Base-by-base conservation (phyloP, 35 echinoderm and acorn worm species). In the Ophiothrix spiculata region DNA sequence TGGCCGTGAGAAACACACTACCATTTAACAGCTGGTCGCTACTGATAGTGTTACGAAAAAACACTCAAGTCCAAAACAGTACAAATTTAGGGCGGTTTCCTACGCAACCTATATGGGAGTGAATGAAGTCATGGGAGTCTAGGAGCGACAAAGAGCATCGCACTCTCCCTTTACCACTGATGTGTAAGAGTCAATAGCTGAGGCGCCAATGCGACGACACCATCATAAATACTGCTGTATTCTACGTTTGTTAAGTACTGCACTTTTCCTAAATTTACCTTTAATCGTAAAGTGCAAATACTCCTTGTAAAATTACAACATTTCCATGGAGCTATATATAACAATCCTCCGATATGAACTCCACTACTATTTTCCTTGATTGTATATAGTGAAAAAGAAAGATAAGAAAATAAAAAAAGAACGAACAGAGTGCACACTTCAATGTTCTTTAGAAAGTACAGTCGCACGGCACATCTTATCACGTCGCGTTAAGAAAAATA, bases 111-210 rank as follows among this genome's bases (percentile, higher is more conserved):
- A 69, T 69, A 69, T 28, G 60, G 60, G n/a, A n/a, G 60, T 69
- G 60, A 69, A 69, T 69, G 60, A 69, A 69, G 60, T 69, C 60
- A 69, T 28, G 60, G 60, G 60, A 69, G 60, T 69, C 60, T 69
- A 25, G 17, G 16, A 69, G 60, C 60, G 2, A 6, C 23, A 69
- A 69, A 69, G 60, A 69, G 60, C 60, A 69, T 28, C 29, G 60
- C 29, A 69, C 60, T 69, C 60, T 69, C 16, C 60, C 60, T 69
- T 69, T 69, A 69, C 60, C 60, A 28, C 1, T 69, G 60, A 69
- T 15, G 60, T 69, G 60, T 69, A 28, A 69, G 60, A 69, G 60
- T 69, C 60, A 69, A 69, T 69, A 69, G 60, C 25, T 69, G 2
- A 25, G 60, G 60, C 60, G 60, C 60, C 60, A 69, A 15, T 25